These are phyloP conservation scores for Myotis vivesi DNA, from an alignment of 2,797 vertebrate genomes.

Conservation along the genomic window DNA sequence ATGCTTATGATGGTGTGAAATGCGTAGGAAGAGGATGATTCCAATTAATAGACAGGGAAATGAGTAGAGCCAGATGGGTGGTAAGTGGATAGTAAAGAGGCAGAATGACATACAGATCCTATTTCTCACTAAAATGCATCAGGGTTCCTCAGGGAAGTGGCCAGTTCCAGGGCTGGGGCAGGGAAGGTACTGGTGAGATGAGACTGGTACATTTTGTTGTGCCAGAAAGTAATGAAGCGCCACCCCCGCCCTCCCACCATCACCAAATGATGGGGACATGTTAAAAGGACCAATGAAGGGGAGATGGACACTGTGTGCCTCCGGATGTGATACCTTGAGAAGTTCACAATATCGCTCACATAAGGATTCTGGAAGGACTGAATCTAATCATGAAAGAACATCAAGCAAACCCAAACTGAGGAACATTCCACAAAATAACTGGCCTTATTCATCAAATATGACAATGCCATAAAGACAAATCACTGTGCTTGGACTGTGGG, in stretches of 20 bases:
- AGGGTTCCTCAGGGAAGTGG: neutral
- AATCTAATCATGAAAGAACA: neutral
- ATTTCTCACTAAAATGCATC: neutral
- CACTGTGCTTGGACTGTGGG: neutral
- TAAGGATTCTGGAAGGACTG: neutral
- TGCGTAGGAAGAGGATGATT: neutral
- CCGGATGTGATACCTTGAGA: neutral
- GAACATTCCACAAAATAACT: neutral
- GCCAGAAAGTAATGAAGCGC: neutral
- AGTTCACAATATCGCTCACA: neutral
- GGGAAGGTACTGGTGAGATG: neutral
- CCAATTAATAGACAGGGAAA: neutral
- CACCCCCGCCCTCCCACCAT: accelerated
- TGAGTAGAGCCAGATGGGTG: neutral
- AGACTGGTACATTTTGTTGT: neutral
- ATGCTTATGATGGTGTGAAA: constrained; percentile 14
- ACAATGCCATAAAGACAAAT: neutral
- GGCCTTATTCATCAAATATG: neutral
- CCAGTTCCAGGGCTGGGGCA: neutral
- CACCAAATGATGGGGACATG: neutral
- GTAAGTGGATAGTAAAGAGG: neutral
- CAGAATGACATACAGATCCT: neutral
- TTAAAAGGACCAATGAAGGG: neutral
- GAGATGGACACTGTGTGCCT: neutral
- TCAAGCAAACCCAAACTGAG: neutral